Conservation (phyloP, 2,113 vertebrate genomes). For the Oxyura jamaicensis region DNA sequence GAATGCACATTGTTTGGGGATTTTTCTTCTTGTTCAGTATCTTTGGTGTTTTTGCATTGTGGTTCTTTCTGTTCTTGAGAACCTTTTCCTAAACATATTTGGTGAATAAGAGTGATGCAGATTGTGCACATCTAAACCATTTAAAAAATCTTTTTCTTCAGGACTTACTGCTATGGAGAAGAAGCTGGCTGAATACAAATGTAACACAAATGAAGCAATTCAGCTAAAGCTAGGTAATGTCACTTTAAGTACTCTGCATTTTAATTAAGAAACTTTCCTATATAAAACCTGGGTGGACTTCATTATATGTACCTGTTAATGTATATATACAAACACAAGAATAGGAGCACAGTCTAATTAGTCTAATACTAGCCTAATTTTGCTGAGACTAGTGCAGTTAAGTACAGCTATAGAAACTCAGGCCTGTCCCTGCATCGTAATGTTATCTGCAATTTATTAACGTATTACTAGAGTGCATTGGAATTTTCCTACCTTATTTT, state of each 20-base stretch:
- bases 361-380: background rate
- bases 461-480: background rate
- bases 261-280: background rate
- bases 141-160: conserved; percentile 57
- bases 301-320: background rate
- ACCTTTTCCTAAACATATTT: background rate
- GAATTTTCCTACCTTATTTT: background rate
- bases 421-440: background rate
- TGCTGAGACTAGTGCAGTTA: background rate
- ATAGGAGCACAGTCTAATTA: background rate
- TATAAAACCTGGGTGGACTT: too few relatives aligned
- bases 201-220: conserved; percentile 96
- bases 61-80: background rate
- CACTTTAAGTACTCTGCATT: background rate
- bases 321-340: background rate
- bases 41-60: background rate
- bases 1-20: background rate
- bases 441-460: background rate
- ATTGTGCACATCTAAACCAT: background rate
- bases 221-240: conserved; percentile 91
- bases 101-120: background rate
- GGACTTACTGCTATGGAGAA: conserved; percentile 93
- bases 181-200: conserved; percentile 97
- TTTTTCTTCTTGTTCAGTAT: fast-evolving
- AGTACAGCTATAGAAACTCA: background rate